A percentile compares a stretch with the other conserved stretches of the same genome.
Conservation (phyloP, 2,113 vertebrate genomes). For the Cisticola juncidis region DNA sequence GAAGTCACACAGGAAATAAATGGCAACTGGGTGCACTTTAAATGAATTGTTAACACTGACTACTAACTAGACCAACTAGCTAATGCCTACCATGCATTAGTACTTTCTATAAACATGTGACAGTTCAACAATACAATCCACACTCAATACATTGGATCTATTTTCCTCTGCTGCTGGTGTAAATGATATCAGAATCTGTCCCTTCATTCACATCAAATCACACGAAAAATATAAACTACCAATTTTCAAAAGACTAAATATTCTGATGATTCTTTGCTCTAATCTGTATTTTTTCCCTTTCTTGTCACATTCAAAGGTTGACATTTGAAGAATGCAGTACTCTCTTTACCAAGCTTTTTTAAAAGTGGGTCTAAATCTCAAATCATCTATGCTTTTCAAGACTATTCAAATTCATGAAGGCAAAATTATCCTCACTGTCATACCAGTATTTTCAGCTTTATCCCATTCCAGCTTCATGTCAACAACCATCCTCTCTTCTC, state of each 20-base stretch:
- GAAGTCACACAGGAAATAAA: background rate
- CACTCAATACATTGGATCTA: background rate
- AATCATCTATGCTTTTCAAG: slow-evolving; percentile 50
- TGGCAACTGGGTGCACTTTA: background rate
- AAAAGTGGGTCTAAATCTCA: slow-evolving; percentile 50
- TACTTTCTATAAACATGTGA: background rate
- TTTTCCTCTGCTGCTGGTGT: background rate
- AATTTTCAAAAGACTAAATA: slow-evolving; percentile 59
- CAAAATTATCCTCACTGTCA: slow-evolving; percentile 65
- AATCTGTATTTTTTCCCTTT: slow-evolving; percentile 44
- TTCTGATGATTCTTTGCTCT: slow-evolving; percentile 57
- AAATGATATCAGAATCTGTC: slow-evolving; percentile 20
- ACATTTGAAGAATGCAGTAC: slow-evolving; percentile 51
- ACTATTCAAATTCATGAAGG: slow-evolving; percentile 59
- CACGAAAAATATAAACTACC: slow-evolving; percentile 51
- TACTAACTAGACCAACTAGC: background rate
- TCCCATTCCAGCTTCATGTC: slow-evolving; percentile 22
- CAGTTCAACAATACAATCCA: background rate
- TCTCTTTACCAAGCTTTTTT: slow-evolving; percentile 31
- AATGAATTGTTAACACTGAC: background rate
- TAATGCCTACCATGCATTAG: background rate
- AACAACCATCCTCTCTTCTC: slow-evolving; percentile 36
- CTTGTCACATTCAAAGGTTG: slow-evolving; percentile 55
- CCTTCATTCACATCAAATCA: slow-evolving; percentile 46
- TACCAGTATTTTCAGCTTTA: slow-evolving; percentile 52